phyloP scores from a whole-genome alignment of 2,113 vertebrate species.

The Brachyhypopomus gauderio region DNA sequence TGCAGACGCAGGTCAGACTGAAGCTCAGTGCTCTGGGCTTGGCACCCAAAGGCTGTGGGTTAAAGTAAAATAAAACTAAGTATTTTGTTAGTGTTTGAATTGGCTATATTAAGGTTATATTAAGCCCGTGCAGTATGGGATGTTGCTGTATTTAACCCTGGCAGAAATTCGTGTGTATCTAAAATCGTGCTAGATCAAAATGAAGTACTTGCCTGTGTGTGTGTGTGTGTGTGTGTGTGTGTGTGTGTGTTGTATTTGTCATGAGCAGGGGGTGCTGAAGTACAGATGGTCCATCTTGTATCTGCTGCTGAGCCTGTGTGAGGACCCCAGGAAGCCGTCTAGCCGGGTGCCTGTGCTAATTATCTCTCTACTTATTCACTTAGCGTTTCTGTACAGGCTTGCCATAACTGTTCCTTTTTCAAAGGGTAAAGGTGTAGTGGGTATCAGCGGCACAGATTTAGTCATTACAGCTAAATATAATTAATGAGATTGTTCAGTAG shows the following conservation, averaged over 20 bases:
- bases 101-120: no score
- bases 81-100: no score
- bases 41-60: background rate
- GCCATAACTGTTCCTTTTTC: no score
- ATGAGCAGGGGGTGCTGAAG: constrained; percentile 86
- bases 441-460: no score
- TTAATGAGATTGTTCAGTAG: no score
- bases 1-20: constrained; percentile 87
- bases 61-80: no score
- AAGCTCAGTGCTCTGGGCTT: background rate
- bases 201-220: background rate
- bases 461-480: no score
- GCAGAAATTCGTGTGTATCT: no score
- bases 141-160: no score
- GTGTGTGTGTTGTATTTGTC: constrained; percentile 25
- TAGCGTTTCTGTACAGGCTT: background rate
- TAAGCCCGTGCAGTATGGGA: no score
- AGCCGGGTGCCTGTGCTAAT: constrained; percentile 76
- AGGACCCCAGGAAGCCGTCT: constrained; percentile 91
- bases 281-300: constrained; percentile 97
- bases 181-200: background rate
- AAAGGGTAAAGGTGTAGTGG: no score
- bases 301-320: constrained; percentile 93
- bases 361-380: background rate
- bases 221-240: background rate